Evolutionary conservation across 2,888 invertebrate genomes (phyloP).

Genomic region (Elegia similella): DNA sequence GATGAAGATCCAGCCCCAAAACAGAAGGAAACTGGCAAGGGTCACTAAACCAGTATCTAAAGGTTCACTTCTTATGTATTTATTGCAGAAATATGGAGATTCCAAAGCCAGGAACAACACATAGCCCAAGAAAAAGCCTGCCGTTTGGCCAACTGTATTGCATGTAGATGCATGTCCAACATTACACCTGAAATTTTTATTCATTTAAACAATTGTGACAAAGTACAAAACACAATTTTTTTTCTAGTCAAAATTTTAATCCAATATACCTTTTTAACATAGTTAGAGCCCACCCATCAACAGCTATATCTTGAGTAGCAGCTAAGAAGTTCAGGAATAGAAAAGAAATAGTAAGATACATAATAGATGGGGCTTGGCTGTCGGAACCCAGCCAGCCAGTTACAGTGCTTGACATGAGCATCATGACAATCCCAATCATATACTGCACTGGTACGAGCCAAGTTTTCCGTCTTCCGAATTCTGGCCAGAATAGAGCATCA

Average conservation of each 20-base stretch:
- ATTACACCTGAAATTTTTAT: constrained; percentile 85
- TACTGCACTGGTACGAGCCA: constrained; percentile 98
- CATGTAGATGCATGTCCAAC: constrained; percentile 99
- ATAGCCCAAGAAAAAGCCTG: constrained; percentile 98
- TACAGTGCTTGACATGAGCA: constrained; percentile 89
- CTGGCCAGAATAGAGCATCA: constrained; percentile 92
- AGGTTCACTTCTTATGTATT: constrained; percentile 89
- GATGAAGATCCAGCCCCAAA: constrained; percentile 97
- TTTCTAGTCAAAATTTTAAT: no score
- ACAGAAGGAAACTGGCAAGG: constrained; percentile 91
- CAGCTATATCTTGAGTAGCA: constrained; percentile 99
- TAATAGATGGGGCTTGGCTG: constrained; percentile 85
- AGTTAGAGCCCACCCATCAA: constrained; percentile 99
- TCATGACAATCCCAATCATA: constrained; percentile 93
- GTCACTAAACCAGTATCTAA: constrained; percentile 87
- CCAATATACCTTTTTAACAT: constrained; percentile 93
- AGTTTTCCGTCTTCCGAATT: constrained; percentile 96
- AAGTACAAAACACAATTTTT: no score
- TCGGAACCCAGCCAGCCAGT: constrained; percentile 89
- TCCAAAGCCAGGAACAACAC: constrained; percentile 98
- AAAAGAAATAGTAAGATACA: constrained; percentile 91
- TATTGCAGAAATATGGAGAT: constrained; percentile 97
- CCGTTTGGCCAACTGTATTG: constrained; percentile 98
- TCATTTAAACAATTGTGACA: neutral
- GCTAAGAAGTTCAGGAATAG: constrained; percentile 97